Evolutionary conservation across 1,140 invertebrate genomes (phyloP), one percentile per base, ranked within the genome.

Genomic region (Drosophila kepulauana): DNA sequence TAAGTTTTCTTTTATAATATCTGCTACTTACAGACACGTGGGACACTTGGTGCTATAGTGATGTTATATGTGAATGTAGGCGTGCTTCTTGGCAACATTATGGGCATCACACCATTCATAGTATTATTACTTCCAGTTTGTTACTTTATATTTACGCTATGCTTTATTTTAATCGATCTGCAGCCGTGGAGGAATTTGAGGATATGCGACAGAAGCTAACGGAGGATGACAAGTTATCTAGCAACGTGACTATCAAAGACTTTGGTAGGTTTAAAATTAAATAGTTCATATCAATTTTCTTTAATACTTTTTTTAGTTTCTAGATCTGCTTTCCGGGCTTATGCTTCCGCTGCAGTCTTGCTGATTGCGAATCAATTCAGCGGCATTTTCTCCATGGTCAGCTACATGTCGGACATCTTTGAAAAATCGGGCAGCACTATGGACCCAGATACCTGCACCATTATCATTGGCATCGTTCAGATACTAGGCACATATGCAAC

Each of bases 341-440:
- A 86, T 56, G 59, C 59, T 0, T 56, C 75, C 0, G 79, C 89
- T 0, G 4, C 63, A 3, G 81, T 91, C 1, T 25, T 91, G 0
- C 8, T 88, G 0, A 48, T 86, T 52, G 70, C 74, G 15, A 78
- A 84, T 51, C 80, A 82, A 16, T 89, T 89, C 6, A 82, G 80
- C 5, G 89, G 89, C 1, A 58, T 82, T 3, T 85, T 82, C 33
- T 56, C 85, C 11, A 79, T 91, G 70, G 77, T 87, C 51, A 91
- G 75, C 38, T 91, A 91, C 49, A 84, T 90, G 74, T 91, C 90
- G 25, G 93, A 92, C 0, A 97, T 96, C 80, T 97, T 96, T 80
- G 73, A 91, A 1, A 93, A 93, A 1, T 94, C 96, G 1, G 94
- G 95, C 1, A 94, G 94, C 4, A 89, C 80, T 1, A 78, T 94